Evolutionary conservation across 2,113 vertebrate genomes (phyloP), one percentile per base, ranked within the genome.

Genomic region (Lepus timidus): DNA sequence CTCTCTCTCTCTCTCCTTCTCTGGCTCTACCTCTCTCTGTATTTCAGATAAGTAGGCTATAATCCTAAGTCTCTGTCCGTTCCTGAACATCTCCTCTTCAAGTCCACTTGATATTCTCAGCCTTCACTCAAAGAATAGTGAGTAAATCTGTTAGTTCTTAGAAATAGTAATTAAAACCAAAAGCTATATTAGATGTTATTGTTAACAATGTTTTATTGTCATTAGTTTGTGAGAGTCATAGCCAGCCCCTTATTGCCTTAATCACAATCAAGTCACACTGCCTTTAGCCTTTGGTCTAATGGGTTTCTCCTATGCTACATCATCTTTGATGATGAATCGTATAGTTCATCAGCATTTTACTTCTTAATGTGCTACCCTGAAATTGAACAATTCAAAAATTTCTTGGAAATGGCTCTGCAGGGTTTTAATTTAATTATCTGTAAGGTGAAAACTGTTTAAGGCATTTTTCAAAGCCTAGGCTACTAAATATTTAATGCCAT

Each of bases 401-500:
- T 33, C 74, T 65, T 36, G 86, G 79, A 85, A 96, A 96, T 96
- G 91, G 75, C 76, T 91, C 85, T 93, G 73, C 93, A 64, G 27
- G 58, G 39, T 91, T 58, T 91, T 96, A 96, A 96, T 97, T 95
- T 95, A 94, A 94, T 95, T 96, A 76, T 80, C 64, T 71, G 80
- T 51, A 22, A 88, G 61, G 85, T 49, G 12, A 97, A 96, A 96
- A 86, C 88, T 25, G 3, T 62, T 86, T 31, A 87, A 95, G 88
- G 93, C 83, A 94, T 96, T 96, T 96, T 96, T 97, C 95, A 95
- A 92, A 95, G 82, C 55, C 73, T 70, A 93, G 27, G 31, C 75
- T 93, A 68, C 33, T 97, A 73, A 96, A 97, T 96, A 96, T 96
- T 95, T 96, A 71, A 96, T 97, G 51, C 8, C 33, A n/a, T 83